Percentiles rank a stretch among this genome's conserved stretches.
phyloP scores from a whole-genome alignment of 2,888 invertebrate genomes.

The Aspidiotus destructor region DNA sequence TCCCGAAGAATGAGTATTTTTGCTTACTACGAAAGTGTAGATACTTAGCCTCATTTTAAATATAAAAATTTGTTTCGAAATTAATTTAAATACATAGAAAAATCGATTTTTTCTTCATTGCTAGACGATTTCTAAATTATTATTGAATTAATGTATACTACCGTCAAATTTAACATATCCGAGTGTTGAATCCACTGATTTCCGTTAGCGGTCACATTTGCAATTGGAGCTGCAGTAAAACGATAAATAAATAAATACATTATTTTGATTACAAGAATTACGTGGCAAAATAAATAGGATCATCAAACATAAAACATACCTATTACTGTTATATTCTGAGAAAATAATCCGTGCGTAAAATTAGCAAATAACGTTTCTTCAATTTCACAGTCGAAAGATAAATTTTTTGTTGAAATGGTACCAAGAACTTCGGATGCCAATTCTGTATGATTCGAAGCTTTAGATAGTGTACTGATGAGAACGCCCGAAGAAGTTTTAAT shows the following conservation, averaged over 20 bases:
- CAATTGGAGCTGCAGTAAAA: conserved; percentile 56
- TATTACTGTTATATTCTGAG: conserved; percentile 54
- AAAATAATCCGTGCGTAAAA: conserved; percentile 65
- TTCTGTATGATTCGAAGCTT: conserved; percentile 34
- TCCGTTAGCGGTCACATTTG: conserved; percentile 59
- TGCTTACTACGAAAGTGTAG: not conserved
- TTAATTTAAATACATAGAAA: not conserved
- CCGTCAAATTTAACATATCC: conserved; percentile 59
- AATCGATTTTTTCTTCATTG: not conserved
- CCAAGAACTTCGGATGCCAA: conserved; percentile 22
- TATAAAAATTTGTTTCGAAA: not conserved
- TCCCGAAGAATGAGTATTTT: too few species aligned
- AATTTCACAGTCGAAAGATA: not conserved
- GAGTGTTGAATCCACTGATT: conserved; percentile 75
- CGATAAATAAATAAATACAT: conserved; percentile 28
- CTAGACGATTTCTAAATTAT: not conserved
- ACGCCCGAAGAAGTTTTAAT: conserved; percentile 19
- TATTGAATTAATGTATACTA: conserved; percentile 39
- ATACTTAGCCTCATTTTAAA: not conserved
- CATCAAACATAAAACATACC: conserved; percentile 46
- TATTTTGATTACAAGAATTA: not conserved
- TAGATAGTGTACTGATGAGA: conserved; percentile 34
- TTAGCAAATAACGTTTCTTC: conserved; percentile 50
- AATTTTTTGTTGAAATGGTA: too few species aligned
- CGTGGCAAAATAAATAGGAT: conserved; percentile 1